A percentile compares a stretch with the other conserved stretches of the same genome.
Conservation (phyloP, 2,888 invertebrate genomes). For the Dorcus hopei region DNA sequence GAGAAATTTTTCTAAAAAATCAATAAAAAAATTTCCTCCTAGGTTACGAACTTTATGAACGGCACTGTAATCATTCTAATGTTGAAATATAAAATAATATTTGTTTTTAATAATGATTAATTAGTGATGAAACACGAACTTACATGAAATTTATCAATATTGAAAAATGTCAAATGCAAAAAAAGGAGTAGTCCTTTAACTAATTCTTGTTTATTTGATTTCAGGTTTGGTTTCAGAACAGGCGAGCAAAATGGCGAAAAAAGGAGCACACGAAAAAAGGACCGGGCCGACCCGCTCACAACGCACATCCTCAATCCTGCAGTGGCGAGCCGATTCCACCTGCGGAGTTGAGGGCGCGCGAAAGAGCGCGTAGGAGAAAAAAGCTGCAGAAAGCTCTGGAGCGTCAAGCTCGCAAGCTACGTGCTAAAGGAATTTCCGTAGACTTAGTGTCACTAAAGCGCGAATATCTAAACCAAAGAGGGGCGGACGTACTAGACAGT, state of each 20-base stretch:
- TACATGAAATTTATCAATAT: too few relatives aligned
- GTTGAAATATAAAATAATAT: too few relatives aligned
- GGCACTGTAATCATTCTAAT: too few relatives aligned
- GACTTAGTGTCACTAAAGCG: constrained; percentile 80
- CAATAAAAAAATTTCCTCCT: too few relatives aligned
- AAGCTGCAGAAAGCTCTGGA: constrained; percentile 90
- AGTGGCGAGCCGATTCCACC: constrained; percentile 96
- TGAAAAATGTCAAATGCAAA: too few relatives aligned
- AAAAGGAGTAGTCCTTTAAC: too few relatives aligned
- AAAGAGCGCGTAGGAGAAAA: constrained; percentile 84
- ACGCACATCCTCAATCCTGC: constrained; percentile 96
- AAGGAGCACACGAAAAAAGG: constrained; percentile 99
- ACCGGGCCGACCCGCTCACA: constrained; percentile 96
- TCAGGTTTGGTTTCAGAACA: constrained; percentile 99
- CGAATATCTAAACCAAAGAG: constrained; percentile 74
- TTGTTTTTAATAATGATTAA: too few relatives aligned
- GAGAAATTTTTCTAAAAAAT: too few relatives aligned
- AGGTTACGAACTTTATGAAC: too few relatives aligned
- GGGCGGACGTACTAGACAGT: constrained; percentile 39
- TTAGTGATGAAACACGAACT: too few relatives aligned
- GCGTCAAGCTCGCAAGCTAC: constrained; percentile 86
- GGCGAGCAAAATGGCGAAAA: constrained; percentile 98
- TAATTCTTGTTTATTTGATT: constrained; percentile 30
- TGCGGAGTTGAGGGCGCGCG: constrained; percentile 80
- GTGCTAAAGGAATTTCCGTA: constrained; percentile 86